Conservation (phyloP, 2,797 vertebrate species). For the Pantherophis vulpinus region DNA sequence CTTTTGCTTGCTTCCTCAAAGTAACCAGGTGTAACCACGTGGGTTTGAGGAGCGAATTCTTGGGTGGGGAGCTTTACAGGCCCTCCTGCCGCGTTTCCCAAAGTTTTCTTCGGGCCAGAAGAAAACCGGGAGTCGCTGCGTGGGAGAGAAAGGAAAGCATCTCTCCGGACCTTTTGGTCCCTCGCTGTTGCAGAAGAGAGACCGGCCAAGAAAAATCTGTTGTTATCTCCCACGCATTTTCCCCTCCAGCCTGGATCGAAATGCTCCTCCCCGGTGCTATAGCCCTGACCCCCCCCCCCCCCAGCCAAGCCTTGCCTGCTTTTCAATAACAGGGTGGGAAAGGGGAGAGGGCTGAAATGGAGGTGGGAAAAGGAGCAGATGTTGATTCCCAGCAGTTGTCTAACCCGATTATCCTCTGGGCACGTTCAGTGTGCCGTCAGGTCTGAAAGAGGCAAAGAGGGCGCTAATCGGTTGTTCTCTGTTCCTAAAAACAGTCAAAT, state of each 20-base stretch:
- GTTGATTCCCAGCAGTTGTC: constrained; percentile 72
- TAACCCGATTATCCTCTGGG: constrained; percentile 82
- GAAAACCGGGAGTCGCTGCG: neutral
- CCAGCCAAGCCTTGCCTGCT: constrained; percentile 56
- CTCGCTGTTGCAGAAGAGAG: constrained; percentile 1
- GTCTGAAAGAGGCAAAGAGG: constrained; percentile 78
- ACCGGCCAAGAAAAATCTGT: constrained; percentile 49
- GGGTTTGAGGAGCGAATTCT: neutral
- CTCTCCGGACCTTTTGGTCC: constrained; percentile 36
- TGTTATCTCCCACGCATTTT: constrained; percentile 65
- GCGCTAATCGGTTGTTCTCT: constrained; percentile 76
- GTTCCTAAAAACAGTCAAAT: constrained; percentile 67
- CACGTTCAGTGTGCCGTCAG: constrained; percentile 70
- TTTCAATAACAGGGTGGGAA: constrained; percentile 63
- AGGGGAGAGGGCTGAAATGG: constrained; percentile 69
- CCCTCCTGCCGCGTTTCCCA: neutral
- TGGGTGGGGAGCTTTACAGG: neutral
- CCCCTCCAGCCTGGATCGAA: constrained; percentile 58
- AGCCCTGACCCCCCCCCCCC: constrained; percentile 68
- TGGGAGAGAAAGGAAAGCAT: constrained; percentile 35
- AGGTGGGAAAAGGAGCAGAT: constrained; percentile 71
- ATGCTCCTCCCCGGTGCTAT: constrained; percentile 68
- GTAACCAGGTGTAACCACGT: neutral
- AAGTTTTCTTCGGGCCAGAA: neutral
- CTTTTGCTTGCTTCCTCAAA: neutral